These are phyloP conservation scores for Dascyllus trimaculatus DNA, from an alignment of 2,113 vertebrate species.

Conservation along the genomic window DNA sequence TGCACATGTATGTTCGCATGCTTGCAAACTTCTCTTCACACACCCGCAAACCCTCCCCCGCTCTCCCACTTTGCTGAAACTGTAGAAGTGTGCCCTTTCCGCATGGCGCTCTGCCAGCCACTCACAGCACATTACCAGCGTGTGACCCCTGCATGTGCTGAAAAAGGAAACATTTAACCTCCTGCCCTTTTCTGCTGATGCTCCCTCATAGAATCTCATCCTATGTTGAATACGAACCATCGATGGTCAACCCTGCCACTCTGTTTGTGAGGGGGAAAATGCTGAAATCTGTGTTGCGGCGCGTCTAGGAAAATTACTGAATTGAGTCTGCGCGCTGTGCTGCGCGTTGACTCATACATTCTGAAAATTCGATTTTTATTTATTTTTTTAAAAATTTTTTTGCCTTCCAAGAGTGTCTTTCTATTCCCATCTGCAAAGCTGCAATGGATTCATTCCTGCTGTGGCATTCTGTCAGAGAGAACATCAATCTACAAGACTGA, in stretches of 20 bases:
- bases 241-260: conserved; percentile 1
- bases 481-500: conserved; percentile 85
- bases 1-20: conserved; percentile 18
- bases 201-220: conserved; percentile 33
- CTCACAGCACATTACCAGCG: conserved; percentile 69
- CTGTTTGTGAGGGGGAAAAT: conserved; percentile 5
- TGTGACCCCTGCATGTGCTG: conserved; percentile 64
- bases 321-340: neutral
- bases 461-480: conserved; percentile 77
- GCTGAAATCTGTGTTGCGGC: neutral
- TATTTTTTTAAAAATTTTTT: conserved; percentile 34
- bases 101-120: conserved; percentile 63
- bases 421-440: conserved; percentile 60
- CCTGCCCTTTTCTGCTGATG: conserved; percentile 48
- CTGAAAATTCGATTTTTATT: conserved; percentile 36
- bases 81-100: conserved; percentile 68
- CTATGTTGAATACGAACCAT: conserved; percentile 34
- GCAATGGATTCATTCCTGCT: conserved; percentile 65
- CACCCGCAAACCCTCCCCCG: conserved; percentile 19
- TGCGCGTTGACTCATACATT: neutral
- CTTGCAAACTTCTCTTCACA: conserved; percentile 27
- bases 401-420: conserved; percentile 50
- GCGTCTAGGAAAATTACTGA: neutral
- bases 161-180: conserved; percentile 77
- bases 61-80: conserved; percentile 56